Conservation (phyloP, 2,113 vertebrate species). For the Myotis yumanensis region DNA sequence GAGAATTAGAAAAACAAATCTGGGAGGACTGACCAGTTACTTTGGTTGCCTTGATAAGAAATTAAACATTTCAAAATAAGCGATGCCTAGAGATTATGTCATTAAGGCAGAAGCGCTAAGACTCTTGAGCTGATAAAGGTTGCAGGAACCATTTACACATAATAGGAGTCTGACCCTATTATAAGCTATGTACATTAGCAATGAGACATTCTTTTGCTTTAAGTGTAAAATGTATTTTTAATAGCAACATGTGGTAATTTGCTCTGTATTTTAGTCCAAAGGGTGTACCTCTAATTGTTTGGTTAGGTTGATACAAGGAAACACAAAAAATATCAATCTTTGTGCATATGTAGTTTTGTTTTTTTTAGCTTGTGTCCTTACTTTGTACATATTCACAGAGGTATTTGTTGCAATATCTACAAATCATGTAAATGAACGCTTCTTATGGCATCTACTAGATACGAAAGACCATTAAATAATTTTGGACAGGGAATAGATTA, state of each 20-base stretch:
- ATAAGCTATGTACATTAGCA: background rate
- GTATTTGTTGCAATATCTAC: background rate
- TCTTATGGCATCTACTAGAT: background rate
- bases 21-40: slow-evolving; percentile 7
- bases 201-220: background rate
- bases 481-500: background rate
- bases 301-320: background rate
- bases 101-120: background rate
- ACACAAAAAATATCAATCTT: background rate
- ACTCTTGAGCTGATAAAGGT: background rate
- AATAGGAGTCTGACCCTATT: background rate
- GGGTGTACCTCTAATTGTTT: background rate
- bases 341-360: background rate
- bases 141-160: background rate
- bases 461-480: background rate
- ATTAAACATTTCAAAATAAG: slow-evolving; percentile 36
- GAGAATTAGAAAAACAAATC: slow-evolving; percentile 37
- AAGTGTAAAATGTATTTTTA: background rate
- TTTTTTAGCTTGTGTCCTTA: background rate
- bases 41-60: slow-evolving; percentile 48
- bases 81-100: background rate
- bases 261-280: background rate
- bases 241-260: background rate
- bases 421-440: background rate
- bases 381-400: background rate